A percentile compares a stretch with the other conserved stretches of the same genome.
These are phyloP conservation scores for Agriopis leucophaearia DNA, from an alignment of 2,888 invertebrate genomes.

Conservation along the genomic window DNA sequence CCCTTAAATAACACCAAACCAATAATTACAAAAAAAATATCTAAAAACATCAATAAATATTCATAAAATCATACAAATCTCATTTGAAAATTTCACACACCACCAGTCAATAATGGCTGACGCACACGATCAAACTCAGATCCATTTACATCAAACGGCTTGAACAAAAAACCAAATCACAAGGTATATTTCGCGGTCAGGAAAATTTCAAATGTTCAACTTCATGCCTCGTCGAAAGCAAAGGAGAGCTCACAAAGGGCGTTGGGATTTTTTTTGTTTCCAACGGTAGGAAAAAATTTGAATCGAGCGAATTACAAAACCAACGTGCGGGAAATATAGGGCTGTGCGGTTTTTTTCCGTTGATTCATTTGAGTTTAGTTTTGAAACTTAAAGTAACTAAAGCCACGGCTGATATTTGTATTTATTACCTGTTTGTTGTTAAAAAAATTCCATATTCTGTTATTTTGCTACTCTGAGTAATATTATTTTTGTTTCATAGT, in stretches of 20 bases:
- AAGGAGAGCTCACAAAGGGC: slow-evolving; percentile 80
- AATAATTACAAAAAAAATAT: neutral
- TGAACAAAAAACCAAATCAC: slow-evolving; percentile 60
- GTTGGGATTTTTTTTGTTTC: slow-evolving; percentile 74
- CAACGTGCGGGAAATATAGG: slow-evolving; percentile 62
- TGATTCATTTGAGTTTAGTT: neutral
- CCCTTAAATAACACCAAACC: neutral
- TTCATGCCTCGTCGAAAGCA: slow-evolving; percentile 75
- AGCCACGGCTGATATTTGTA: no score
- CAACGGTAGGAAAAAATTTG: slow-evolving; percentile 75
- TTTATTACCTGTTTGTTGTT: no score
- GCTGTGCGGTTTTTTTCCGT: slow-evolving; percentile 53
- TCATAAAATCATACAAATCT: slow-evolving; percentile 47
- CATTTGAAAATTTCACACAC: slow-evolving; percentile 53
- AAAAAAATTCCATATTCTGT: no score
- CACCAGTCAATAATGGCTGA: slow-evolving; percentile 60
- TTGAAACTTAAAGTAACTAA: neutral
- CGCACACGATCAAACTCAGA: slow-evolving; percentile 54
- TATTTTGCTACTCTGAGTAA: no score
- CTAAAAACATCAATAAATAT: slow-evolving; percentile 44
- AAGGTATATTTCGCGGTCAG: slow-evolving; percentile 71
- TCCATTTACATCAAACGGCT: slow-evolving; percentile 77
- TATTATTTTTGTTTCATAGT: no score
- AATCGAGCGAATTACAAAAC: slow-evolving; percentile 79
- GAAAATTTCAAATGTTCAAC: slow-evolving; percentile 75